Percentiles rank a stretch among this genome's conserved stretches.
Conservation (phyloP, 1,140 invertebrate genomes). For the Zaprionus nigranus region DNA sequence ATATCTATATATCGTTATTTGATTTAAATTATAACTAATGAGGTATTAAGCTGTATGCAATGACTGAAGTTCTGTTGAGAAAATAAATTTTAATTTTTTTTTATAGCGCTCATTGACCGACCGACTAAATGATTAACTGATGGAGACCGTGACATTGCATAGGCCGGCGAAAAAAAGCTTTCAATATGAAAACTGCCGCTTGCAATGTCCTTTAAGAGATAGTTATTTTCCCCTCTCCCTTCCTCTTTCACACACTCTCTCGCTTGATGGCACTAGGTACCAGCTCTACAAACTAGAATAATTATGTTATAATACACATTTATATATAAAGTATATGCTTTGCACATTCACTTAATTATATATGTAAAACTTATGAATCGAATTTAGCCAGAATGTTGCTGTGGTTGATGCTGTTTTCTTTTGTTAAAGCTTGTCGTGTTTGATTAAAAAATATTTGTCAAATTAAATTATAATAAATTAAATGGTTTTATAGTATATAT, state of each 20-base stretch:
- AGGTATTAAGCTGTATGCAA: constrained; percentile 80
- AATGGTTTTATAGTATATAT: constrained; percentile 5
- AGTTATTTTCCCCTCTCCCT: background rate
- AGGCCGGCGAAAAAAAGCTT: constrained; percentile 53
- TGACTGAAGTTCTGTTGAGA: constrained; percentile 59
- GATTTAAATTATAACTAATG: constrained; percentile 77
- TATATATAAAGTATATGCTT: constrained; percentile 54
- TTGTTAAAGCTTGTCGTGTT: constrained; percentile 71
- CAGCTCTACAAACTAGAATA: constrained; percentile 35
- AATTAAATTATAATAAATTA: constrained; percentile 34
- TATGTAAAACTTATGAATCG: constrained; percentile 63
- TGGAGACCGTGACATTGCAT: constrained; percentile 46
- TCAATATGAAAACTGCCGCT: constrained; percentile 77
- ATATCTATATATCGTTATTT: constrained; percentile 35
- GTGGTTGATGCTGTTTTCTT: constrained; percentile 45
- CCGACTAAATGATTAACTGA: constrained; percentile 11
- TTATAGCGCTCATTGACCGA: constrained; percentile 45
- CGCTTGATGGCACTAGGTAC: constrained; percentile 62
- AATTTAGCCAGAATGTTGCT: constrained; percentile 62
- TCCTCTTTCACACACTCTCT: background rate
- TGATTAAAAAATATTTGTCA: constrained; percentile 33
- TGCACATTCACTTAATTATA: constrained; percentile 73
- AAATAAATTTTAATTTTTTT: constrained; percentile 49
- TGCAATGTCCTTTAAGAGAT: constrained; percentile 33
- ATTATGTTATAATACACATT: constrained; percentile 58